These are phyloP conservation scores for Formica exsecta DNA, from an alignment of 1,140 invertebrate species.

Conservation along the genomic window DNA sequence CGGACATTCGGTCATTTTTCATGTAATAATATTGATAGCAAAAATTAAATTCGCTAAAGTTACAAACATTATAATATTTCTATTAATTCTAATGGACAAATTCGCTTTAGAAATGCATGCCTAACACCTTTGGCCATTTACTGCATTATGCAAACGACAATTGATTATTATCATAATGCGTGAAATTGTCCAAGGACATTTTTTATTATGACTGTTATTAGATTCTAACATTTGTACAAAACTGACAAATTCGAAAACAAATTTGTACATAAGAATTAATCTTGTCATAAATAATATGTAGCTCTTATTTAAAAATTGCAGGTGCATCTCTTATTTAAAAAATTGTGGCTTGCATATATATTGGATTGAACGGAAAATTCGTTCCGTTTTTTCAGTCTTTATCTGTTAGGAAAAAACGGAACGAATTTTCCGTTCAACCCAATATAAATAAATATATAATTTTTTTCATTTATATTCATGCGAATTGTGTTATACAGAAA, in stretches of 20 bases:
- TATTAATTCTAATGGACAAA: slow-evolving; percentile 66
- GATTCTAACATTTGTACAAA: slow-evolving; percentile 4
- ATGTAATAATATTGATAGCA: slow-evolving; percentile 11
- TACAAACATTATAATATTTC: slow-evolving; percentile 28
- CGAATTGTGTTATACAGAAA: neutral
- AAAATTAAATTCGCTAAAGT: slow-evolving; percentile 50
- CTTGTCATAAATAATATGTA: neutral
- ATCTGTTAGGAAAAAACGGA: too few relatives aligned
- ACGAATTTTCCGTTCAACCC: too few relatives aligned
- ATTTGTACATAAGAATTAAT: slow-evolving; percentile 59
- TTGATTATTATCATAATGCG: slow-evolving; percentile 18
- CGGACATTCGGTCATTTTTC: neutral
- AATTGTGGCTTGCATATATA: slow-evolving; percentile 33
- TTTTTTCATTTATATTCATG: neutral
- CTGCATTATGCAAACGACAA: slow-evolving; percentile 7
- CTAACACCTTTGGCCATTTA: slow-evolving; percentile 47
- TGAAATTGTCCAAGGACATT: slow-evolving; percentile 28
- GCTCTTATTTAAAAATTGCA: too few relatives aligned
- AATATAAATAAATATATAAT: neutral
- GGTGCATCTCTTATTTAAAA: slow-evolving; percentile 38
- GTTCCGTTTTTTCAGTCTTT: too few relatives aligned
- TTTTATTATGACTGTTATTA: neutral
- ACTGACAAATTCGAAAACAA: slow-evolving; percentile 44
- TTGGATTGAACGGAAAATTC: too few relatives aligned
- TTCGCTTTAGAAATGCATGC: slow-evolving; percentile 59